Evolutionary conservation across 2,888 invertebrate genomes (phyloP).

Genomic region (Hybos culiciformis): DNA sequence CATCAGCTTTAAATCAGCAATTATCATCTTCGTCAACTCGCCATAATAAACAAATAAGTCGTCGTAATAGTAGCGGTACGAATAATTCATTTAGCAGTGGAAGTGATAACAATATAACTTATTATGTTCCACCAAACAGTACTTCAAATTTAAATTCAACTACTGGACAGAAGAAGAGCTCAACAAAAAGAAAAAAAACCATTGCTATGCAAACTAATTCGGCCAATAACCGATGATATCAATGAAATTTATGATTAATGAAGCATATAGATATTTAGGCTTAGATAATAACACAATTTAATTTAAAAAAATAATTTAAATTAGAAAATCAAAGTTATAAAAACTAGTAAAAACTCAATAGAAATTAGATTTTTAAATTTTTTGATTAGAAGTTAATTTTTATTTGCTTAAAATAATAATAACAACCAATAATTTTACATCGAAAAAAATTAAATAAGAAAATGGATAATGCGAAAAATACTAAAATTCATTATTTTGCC

Average conservation of each 20-base stretch:
- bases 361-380: not conserved
- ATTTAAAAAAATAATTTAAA: not conserved
- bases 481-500: no score
- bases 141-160: constrained; percentile 14
- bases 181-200: constrained; percentile 15
- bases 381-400: not conserved
- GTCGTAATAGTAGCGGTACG: constrained; percentile 10
- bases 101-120: constrained; percentile 10
- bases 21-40: constrained; percentile 1
- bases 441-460: no score
- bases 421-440: not conserved
- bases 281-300: not conserved
- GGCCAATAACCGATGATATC: constrained; percentile 6
- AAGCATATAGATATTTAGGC: constrained; percentile 1
- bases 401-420: not conserved
- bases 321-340: not conserved
- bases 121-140: constrained; percentile 9
- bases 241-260: constrained; percentile 4
- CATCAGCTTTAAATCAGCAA: constrained; percentile 9
- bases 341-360: not conserved
- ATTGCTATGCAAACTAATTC: constrained; percentile 14
- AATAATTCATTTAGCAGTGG: constrained; percentile 18
- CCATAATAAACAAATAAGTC: constrained; percentile 4
- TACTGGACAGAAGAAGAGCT: constrained; percentile 15
- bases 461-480: no score